phyloP scores from a whole-genome alignment of 2,797 vertebrate species.

The Lithobates pipiens region DNA sequence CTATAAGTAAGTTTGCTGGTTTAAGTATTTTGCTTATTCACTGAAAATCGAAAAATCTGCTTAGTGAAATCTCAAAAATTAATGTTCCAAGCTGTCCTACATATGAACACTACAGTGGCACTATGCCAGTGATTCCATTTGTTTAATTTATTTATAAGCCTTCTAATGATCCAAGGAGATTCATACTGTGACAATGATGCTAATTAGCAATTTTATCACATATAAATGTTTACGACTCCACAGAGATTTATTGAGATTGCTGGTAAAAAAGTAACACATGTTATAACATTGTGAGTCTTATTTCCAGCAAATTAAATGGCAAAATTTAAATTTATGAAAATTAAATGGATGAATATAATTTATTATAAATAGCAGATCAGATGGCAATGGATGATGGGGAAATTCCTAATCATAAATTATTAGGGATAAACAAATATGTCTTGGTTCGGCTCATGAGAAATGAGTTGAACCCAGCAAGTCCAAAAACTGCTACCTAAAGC shows the following conservation, averaged over 20 bases:
- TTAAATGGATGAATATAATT: slow-evolving; percentile 20
- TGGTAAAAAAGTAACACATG: slow-evolving; percentile 8
- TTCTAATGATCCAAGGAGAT: slow-evolving; percentile 32
- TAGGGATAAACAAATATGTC: too few species aligned
- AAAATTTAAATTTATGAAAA: background rate
- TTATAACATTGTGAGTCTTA: slow-evolving; percentile 21
- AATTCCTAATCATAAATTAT: background rate
- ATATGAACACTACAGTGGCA: background rate
- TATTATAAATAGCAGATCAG: slow-evolving; percentile 1
- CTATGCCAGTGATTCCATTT: background rate
- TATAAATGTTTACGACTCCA: slow-evolving; percentile 19
- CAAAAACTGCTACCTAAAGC: too few species aligned
- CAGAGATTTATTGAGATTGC: slow-evolving; percentile 20
- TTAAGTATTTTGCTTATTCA: too few species aligned
- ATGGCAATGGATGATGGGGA: slow-evolving; percentile 20
- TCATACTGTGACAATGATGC: slow-evolving; percentile 38
- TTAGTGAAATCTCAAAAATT: background rate
- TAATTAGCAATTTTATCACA: slow-evolving; percentile 33
- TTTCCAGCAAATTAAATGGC: slow-evolving; percentile 12
- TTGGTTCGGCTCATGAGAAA: too few species aligned
- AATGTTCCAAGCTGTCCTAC: background rate
- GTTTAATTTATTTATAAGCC: slow-evolving; percentile 27
- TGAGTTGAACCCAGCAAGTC: too few species aligned
- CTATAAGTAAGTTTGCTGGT: too few species aligned
- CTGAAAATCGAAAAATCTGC: too few species aligned